These are phyloP conservation scores for Heterohyrax brucei DNA, from an alignment of 2,797 vertebrate species.

Conservation along the genomic window DNA sequence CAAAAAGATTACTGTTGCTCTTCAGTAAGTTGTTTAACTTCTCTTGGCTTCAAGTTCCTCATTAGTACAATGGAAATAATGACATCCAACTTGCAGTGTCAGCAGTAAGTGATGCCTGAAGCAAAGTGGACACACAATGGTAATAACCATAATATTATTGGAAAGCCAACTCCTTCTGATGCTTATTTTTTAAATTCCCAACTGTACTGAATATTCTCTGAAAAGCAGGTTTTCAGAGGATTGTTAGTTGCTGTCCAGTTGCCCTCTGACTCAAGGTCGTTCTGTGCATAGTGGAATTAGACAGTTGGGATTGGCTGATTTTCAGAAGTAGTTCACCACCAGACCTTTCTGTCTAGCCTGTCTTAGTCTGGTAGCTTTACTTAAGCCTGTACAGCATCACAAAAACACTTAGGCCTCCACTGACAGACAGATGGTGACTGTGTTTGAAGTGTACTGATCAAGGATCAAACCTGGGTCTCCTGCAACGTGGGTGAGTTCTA, in stretches of 20 bases:
- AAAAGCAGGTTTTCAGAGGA: neutral
- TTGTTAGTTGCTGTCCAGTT: neutral
- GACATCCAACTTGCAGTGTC: neutral
- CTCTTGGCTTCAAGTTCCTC: neutral
- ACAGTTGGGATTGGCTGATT: neutral
- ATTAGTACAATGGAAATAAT: neutral
- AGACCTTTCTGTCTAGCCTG: neutral
- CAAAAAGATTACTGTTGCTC: neutral
- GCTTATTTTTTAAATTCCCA: neutral
- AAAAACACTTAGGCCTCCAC: neutral
- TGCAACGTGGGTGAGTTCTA: neutral
- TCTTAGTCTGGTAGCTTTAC: neutral
- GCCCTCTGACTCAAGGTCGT: neutral
- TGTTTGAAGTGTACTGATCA: too few species aligned
- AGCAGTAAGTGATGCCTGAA: conserved; percentile 19
- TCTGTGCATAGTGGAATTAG: neutral
- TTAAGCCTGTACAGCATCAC: neutral
- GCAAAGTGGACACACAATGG: neutral
- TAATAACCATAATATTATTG: neutral
- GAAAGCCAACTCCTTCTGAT: neutral
- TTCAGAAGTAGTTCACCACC: neutral
- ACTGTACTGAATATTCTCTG: neutral
- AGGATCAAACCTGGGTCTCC: too few species aligned
- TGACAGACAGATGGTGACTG: neutral
- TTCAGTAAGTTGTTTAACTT: conserved; percentile 13